Conservation (phyloP, 2,888 invertebrate genomes). For the Clanis bilineata region DNA sequence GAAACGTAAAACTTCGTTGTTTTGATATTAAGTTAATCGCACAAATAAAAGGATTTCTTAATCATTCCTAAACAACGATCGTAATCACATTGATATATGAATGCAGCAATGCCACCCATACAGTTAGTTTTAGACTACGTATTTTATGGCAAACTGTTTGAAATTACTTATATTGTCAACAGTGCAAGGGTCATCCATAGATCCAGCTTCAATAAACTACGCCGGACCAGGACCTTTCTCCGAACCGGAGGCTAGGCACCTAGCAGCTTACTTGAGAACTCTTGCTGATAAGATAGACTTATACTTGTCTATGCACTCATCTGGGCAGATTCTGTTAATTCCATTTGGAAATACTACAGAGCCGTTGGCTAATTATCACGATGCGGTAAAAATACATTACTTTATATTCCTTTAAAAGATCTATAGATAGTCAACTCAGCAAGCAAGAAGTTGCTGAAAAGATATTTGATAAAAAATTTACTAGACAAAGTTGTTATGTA, state of each 20-base stretch:
- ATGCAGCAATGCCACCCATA: too few relatives aligned
- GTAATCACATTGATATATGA: too few relatives aligned
- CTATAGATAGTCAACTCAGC: too few relatives aligned
- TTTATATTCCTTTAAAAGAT: neutral
- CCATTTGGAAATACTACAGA: slow-evolving; percentile 86
- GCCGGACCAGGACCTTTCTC: slow-evolving; percentile 87
- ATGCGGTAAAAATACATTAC: slow-evolving; percentile 67
- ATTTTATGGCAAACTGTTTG: neutral
- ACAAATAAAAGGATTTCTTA: too few relatives aligned
- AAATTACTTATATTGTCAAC: neutral
- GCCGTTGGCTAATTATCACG: slow-evolving; percentile 80
- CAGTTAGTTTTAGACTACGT: too few relatives aligned
- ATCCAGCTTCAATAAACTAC: slow-evolving; percentile 84
- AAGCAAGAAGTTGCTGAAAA: too few relatives aligned
- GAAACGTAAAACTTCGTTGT: too few relatives aligned
- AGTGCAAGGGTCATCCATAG: slow-evolving; percentile 79
- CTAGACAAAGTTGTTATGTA: too few relatives aligned
- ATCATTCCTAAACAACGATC: too few relatives aligned
- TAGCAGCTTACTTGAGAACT: slow-evolving; percentile 78
- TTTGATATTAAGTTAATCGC: too few relatives aligned
- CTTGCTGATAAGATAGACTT: slow-evolving; percentile 77
- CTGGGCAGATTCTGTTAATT: slow-evolving; percentile 85
- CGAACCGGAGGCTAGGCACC: slow-evolving; percentile 83
- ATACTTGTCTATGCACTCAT: slow-evolving; percentile 89
- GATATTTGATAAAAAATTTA: too few relatives aligned